phyloP scores from a whole-genome alignment of 2,113 vertebrate species.

The Pelecanus crispus region DNA sequence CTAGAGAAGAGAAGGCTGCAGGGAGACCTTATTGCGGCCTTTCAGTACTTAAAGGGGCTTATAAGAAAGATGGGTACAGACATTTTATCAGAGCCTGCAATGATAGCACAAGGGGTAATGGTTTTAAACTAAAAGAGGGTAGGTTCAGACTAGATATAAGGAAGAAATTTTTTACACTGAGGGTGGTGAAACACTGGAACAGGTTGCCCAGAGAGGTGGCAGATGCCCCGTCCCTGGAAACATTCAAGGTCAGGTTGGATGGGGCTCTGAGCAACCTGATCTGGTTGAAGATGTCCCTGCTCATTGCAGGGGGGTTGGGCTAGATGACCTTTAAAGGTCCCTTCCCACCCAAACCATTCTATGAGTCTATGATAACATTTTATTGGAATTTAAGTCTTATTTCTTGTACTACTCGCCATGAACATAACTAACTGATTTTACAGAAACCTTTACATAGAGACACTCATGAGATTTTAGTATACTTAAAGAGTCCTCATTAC shows the following conservation, averaged over 20 bases:
- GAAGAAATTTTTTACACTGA: too few relatives aligned
- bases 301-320: not conserved
- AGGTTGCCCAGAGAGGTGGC: not conserved
- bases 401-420: not conserved
- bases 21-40: too few relatives aligned
- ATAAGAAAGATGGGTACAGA: too few relatives aligned
- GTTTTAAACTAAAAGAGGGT: too few relatives aligned
- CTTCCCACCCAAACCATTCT: too few relatives aligned
- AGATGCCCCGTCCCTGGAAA: not conserved
- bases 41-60: too few relatives aligned
- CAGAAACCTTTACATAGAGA: not conserved
- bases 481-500: not conserved
- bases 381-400: not conserved
- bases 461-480: not conserved
- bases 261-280: not conserved
- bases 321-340: not conserved
- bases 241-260: not conserved
- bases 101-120: too few relatives aligned
- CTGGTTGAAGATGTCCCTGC: not conserved
- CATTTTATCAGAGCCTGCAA: too few relatives aligned
- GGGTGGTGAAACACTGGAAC: too few relatives aligned
- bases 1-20: too few relatives aligned
- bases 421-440: not conserved
- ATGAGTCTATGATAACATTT: not conserved
- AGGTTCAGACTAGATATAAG: too few relatives aligned